phyloP scores from a whole-genome alignment of 2,797 vertebrate species.

The Pampus argenteus region DNA sequence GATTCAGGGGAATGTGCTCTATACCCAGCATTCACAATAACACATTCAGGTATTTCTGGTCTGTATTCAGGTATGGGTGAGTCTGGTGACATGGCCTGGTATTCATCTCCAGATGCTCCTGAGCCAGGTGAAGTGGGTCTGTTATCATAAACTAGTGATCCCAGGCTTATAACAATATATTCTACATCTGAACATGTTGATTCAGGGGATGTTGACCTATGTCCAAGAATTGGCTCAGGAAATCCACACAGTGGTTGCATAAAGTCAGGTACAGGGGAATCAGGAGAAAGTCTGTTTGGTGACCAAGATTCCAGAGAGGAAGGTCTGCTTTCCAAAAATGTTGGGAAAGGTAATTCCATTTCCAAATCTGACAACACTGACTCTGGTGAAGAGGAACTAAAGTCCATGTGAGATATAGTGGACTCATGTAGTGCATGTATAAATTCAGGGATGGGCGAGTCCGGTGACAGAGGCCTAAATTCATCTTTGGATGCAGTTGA shows the following conservation, averaged over 20 bases:
- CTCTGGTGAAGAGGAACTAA: constrained; percentile 59
- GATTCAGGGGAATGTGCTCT: constrained; percentile 69
- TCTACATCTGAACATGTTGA: constrained; percentile 75
- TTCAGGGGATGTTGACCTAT: constrained; percentile 68
- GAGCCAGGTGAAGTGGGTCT: constrained; percentile 66
- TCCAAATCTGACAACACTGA: constrained; percentile 66
- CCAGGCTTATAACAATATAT: constrained; percentile 53
- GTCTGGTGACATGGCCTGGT: constrained; percentile 61
- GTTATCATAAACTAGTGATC: constrained; percentile 36
- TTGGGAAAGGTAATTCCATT: constrained; percentile 13
- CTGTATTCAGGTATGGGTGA: constrained; percentile 65
- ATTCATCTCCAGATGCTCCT: constrained; percentile 52
- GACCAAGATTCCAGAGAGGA: constrained; percentile 57
- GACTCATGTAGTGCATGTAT: constrained; percentile 12
- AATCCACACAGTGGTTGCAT: constrained; percentile 18
- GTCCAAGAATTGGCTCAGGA: constrained; percentile 35
- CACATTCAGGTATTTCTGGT: constrained; percentile 13
- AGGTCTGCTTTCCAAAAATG: constrained; percentile 41
- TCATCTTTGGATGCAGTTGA: constrained; percentile 38
- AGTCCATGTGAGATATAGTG: background rate
- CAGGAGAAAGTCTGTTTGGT: constrained; percentile 46
- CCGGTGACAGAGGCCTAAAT: constrained; percentile 52
- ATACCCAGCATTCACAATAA: constrained; percentile 56
- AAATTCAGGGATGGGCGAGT: constrained; percentile 61
- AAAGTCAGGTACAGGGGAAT: constrained; percentile 67